These are phyloP conservation scores for Anneissia japonica DNA, from an alignment of 35 echinoderm and acorn worm genomes.

Conservation along the genomic window DNA sequence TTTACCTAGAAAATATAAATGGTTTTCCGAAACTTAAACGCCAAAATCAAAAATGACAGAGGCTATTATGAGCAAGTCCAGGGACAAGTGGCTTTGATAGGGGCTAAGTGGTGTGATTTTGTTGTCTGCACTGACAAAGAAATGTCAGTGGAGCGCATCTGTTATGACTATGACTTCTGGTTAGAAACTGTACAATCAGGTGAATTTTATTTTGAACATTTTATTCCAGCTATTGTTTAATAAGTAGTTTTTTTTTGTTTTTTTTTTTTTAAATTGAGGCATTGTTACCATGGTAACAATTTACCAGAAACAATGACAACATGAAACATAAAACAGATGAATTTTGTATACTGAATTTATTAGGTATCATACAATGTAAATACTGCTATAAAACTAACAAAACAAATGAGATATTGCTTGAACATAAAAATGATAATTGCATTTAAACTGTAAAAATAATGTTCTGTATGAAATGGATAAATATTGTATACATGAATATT, in stretches of 20 bases:
- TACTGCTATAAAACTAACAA: not conserved
- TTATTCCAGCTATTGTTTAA: constrained; percentile 14
- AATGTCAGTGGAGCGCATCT: too few relatives aligned
- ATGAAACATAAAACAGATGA: not conserved
- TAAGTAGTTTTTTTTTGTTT: not conserved
- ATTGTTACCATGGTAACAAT: not conserved
- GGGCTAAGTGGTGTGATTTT: too few relatives aligned
- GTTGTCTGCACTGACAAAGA: too few relatives aligned
- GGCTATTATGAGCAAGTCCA: too few relatives aligned
- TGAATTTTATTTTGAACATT: not conserved
- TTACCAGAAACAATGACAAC: not conserved
- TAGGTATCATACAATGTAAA: not conserved
- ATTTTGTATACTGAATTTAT: not conserved
- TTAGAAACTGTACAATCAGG: not conserved
- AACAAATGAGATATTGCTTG: not conserved
- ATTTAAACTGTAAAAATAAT: too few relatives aligned
- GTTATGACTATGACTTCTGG: too few relatives aligned
- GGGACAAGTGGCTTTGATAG: too few relatives aligned
- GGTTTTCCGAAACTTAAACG: constrained; percentile 8
- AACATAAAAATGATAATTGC: not conserved
- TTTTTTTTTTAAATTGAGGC: too few relatives aligned
- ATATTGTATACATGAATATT: too few relatives aligned
- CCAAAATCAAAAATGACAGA: not conserved
- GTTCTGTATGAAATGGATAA: too few relatives aligned
- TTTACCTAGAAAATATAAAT: constrained; percentile 5